phyloP scores from a whole-genome alignment of 1,140 invertebrate genomes.

The Bradynema listronoti region DNA sequence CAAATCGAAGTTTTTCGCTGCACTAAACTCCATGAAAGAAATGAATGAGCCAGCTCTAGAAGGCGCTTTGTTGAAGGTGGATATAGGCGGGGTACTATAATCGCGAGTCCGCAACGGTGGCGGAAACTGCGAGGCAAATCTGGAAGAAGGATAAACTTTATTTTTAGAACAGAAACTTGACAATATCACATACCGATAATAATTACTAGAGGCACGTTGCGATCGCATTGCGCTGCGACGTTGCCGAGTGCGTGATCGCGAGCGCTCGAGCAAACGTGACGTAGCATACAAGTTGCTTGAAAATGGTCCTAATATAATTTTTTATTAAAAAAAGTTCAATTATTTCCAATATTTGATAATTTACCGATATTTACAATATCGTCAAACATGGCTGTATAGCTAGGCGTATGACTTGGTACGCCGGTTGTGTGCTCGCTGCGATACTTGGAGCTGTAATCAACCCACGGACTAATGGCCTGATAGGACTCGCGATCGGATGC shows the following conservation, averaged over 20 bases:
- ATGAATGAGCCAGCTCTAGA: slow-evolving; percentile 47
- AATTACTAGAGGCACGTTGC: slow-evolving; percentile 49
- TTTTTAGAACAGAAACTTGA: slow-evolving; percentile 5
- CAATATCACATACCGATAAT: slow-evolving; percentile 38
- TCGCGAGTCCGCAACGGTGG: slow-evolving; percentile 53
- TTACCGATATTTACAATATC: slow-evolving; percentile 46
- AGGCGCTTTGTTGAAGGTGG: slow-evolving; percentile 46
- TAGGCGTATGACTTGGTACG: slow-evolving; percentile 29
- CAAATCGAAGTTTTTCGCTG: slow-evolving; percentile 52
- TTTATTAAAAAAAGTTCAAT: slow-evolving; percentile 13
- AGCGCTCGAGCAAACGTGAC: slow-evolving; percentile 51
- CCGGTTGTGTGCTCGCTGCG: slow-evolving; percentile 48
- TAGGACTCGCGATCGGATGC: slow-evolving; percentile 49
- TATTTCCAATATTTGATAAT: slow-evolving; percentile 6
- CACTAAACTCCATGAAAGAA: slow-evolving; percentile 56
- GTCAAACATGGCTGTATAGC: slow-evolving; percentile 53
- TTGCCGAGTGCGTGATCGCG: slow-evolving; percentile 56
- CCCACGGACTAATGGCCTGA: slow-evolving; percentile 54
- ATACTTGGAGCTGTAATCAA: slow-evolving; percentile 48
- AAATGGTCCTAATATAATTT: slow-evolving; percentile 40
- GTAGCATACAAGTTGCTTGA: slow-evolving; percentile 51
- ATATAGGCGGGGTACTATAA: slow-evolving; percentile 51
- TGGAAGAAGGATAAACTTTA: slow-evolving; percentile 20
- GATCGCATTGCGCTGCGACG: slow-evolving; percentile 49
- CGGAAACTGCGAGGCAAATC: slow-evolving; percentile 46